A percentile compares a stretch with the other conserved stretches of the same genome.
Conservation (phyloP, 2,113 vertebrate genomes). For the Ovis canadensis region DNA sequence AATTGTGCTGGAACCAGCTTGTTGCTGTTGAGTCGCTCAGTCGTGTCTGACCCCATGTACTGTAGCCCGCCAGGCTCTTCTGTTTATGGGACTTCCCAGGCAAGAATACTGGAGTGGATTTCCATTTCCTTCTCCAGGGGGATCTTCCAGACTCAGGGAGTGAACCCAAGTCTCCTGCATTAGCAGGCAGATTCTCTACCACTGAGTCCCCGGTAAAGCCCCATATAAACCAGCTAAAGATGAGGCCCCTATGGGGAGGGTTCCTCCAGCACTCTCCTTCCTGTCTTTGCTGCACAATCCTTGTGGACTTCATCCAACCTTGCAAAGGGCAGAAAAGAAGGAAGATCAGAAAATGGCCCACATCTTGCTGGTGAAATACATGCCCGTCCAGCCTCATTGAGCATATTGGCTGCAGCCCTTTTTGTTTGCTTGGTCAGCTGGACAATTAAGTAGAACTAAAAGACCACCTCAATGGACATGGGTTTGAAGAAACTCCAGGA, state of each 20-base stretch:
- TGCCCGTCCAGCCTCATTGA: background rate
- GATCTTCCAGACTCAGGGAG: background rate
- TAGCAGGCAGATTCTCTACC: background rate
- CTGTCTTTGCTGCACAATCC: background rate
- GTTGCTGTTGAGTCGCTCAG: background rate
- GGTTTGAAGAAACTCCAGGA: background rate
- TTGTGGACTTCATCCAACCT: background rate
- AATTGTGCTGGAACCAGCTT: background rate
- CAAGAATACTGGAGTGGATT: background rate
- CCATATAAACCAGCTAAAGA: background rate
- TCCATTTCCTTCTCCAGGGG: background rate
- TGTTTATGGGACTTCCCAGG: background rate
- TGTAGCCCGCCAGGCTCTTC: background rate
- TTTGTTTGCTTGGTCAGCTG: background rate
- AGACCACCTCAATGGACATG: background rate
- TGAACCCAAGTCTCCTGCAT: background rate
- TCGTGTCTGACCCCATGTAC: background rate
- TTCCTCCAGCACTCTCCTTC: background rate
- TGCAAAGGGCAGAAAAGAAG: background rate
- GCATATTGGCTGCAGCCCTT: background rate
- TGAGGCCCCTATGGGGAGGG: background rate
- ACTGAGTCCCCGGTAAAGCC: background rate
- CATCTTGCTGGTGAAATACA: background rate
- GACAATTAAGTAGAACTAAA: background rate
- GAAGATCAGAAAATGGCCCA: background rate